Evolutionary conservation across 2,888 invertebrate species (phyloP).

Genomic region (Subacronicta megacephala): DNA sequence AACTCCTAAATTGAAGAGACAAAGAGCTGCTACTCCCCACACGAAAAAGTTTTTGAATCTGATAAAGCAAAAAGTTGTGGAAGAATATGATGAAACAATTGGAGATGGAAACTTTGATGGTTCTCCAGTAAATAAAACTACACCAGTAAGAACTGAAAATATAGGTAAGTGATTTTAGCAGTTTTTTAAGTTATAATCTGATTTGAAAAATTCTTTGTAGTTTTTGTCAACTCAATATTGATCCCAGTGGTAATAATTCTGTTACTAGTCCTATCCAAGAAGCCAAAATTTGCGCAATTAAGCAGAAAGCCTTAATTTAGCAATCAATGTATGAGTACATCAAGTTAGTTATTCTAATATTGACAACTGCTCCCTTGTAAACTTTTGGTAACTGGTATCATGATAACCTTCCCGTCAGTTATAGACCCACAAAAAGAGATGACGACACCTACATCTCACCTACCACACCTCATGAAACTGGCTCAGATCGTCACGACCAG

Average conservation of each 20-base stretch:
- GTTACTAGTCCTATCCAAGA: too few species aligned
- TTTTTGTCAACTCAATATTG: too few species aligned
- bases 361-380: too few species aligned
- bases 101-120: slow-evolving; percentile 62
- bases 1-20: slow-evolving; percentile 72
- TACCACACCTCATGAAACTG: slow-evolving; percentile 72
- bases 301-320: too few species aligned
- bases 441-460: slow-evolving; percentile 81
- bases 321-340: too few species aligned
- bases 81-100: slow-evolving; percentile 70
- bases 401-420: slow-evolving; percentile 48
- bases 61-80: slow-evolving; percentile 72
- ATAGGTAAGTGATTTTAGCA: slow-evolving; percentile 59
- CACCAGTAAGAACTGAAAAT: slow-evolving; percentile 68
- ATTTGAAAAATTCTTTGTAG: too few species aligned
- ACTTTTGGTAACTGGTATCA: background rate
- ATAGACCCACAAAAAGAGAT: slow-evolving; percentile 69
- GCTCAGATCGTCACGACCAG: slow-evolving; percentile 80
- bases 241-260: too few species aligned
- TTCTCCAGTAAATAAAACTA: slow-evolving; percentile 64
- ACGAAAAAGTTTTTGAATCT: slow-evolving; percentile 74
- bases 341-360: too few species aligned
- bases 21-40: slow-evolving; percentile 79
- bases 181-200: too few species aligned
- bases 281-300: too few species aligned